Evolutionary conservation across 2,797 vertebrate species (phyloP), one percentile per base, ranked within the genome.

Genomic region (Phrynocephalus vlangalii): DNA sequence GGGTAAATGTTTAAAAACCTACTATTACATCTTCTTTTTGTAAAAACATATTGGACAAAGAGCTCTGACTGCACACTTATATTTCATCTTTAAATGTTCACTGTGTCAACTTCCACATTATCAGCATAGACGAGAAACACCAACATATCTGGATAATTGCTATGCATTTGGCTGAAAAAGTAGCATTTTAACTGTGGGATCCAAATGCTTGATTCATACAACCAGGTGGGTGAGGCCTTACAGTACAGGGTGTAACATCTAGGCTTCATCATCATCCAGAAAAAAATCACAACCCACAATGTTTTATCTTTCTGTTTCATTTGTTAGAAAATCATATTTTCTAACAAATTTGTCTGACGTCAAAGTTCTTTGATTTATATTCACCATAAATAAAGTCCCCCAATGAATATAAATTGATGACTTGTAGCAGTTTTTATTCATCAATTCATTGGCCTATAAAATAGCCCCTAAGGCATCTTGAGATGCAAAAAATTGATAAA

Each of bases 1-100:
- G 87, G 15, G 18, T 0, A 83, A 63, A 24, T 82, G 79, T 26
- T 71, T 73, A 81, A 80, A 80, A 44, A 84, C 71, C 92, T 44
- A 11, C 1, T 9, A 79, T 86, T 22, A 44, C 83, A 76, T 83
- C 28, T 28, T 4, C 84, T 89, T n/a, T 87, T 73, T 33, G 52
- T 68, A 91, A 83, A 28, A 86, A 75, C 6, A 18, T 33, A 60
- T 73, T 22, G 28, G 22, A 50, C 24, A 79, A 84, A 38, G 5
- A 50, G 24, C 6, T 84, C 70, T 72, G 1, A 15, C 9, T 38
- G 50, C 8, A 76, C 15, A 76, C n/a, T 68, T 68, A 48, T 76
- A 20, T n/a, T 16, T 67, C 24, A 66, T 18, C 38, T 7, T 78
- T n/a, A 50, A n/a, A 48, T 70, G 26, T 28, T 77, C 48, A 20